Base-by-base conservation (phyloP, 1,140 invertebrate genomes). In the Apolygus lucorum region DNA sequence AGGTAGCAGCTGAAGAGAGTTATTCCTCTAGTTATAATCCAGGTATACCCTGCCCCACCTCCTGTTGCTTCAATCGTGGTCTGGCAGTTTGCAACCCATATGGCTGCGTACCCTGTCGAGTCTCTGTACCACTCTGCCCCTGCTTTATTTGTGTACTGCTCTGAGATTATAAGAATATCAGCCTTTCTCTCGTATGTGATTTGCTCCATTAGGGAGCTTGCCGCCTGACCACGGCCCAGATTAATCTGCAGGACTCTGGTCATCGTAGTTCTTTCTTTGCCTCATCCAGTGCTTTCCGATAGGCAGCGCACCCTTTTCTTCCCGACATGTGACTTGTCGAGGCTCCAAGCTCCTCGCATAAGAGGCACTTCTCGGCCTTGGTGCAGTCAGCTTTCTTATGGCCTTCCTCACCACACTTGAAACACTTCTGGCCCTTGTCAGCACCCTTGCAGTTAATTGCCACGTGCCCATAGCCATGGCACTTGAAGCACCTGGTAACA, bases 1-100 rank as follows among this genome's bases (percentile, higher is more conserved):
- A 71, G 67, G 54, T 73, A 73, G 63, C 69, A 72, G 26, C 68
- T 71, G 68, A 66, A 70, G 24, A 72, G 22, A 8, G 22, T 59
- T 11, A 59, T 24, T n/a, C n/a, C n/a, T n/a, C n/a, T n/a, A n/a
- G n/a, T n/a, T n/a, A n/a, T n/a, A n/a, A n/a, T n/a, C n/a, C n/a
- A n/a, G n/a, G n/a, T n/a, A n/a, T n/a, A n/a, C n/a, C n/a, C n/a
- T n/a, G n/a, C n/a, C n/a, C n/a, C n/a, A n/a, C n/a, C n/a, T n/a
- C n/a, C n/a, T n/a, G n/a, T n/a, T n/a, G n/a, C n/a, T n/a, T n/a
- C n/a, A n/a, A n/a, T n/a, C n/a, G n/a, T n/a, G n/a, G n/a, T n/a
- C n/a, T n/a, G n/a, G n/a, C n/a, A n/a, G n/a, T n/a, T n/a, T n/a
- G n/a, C n/a, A n/a, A 49, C 34, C 34, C 34, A 49, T 49, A 49